Evolutionary conservation across 2,113 vertebrate genomes (phyloP).

Genomic region (Stegastes partitus): DNA sequence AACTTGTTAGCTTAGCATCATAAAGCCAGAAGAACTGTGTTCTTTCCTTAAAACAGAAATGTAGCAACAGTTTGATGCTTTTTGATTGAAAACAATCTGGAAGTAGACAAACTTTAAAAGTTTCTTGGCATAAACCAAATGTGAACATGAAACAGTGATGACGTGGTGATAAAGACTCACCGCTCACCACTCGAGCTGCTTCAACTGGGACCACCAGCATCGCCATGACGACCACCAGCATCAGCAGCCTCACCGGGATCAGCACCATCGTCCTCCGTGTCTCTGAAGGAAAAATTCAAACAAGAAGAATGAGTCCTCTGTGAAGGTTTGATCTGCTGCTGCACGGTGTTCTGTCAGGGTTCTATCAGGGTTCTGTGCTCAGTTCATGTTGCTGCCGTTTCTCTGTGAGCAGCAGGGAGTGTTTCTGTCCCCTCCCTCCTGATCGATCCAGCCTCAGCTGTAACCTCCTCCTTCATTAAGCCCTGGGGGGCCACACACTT

Average conservation of each 20-base stretch:
- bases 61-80: too few species aligned
- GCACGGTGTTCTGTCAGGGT: not conserved
- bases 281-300: too few species aligned
- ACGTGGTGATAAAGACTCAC: slow-evolving; percentile 50
- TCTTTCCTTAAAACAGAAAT: too few species aligned
- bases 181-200: slow-evolving; percentile 65
- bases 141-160: too few species aligned
- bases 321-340: too few species aligned
- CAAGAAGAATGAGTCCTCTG: too few species aligned
- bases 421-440: not conserved
- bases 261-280: not conserved
- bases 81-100: too few species aligned
- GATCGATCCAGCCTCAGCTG: slow-evolving; percentile 50
- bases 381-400: not conserved
- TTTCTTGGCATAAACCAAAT: too few species aligned
- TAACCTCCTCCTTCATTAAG: slow-evolving; percentile 57
- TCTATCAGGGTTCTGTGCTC: not conserved
- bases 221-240: slow-evolving; percentile 26
- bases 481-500: slow-evolving; percentile 40
- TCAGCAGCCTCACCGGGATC: not conserved
- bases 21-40: too few species aligned
- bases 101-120: too few species aligned
- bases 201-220: not conserved
- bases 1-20: too few species aligned
- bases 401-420: slow-evolving; percentile 1